Evolutionary conservation across 2,797 vertebrate species (phyloP), one percentile per base, ranked within the genome.

Genomic region (Danio kyathit): DNA sequence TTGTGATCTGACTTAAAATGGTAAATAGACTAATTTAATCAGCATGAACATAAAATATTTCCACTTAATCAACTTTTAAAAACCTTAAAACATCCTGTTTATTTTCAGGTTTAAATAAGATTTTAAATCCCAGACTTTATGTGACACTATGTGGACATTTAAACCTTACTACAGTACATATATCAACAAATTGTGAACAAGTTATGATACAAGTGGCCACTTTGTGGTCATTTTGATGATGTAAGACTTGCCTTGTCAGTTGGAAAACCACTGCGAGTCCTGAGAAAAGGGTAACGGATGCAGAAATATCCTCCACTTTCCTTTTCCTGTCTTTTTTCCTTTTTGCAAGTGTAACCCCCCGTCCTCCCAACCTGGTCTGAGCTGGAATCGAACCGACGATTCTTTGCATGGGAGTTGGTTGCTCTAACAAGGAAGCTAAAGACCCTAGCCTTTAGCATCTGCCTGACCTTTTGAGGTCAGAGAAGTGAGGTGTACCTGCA

Each of bases 201-300:
- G 59, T 65, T 71, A 61, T 12, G 17, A 59, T 40, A n/a, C 1
- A 52, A 59, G 19, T 41, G 43, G 60, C 64, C 48, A 40, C 29
- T 78, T 74, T 66, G 19, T 41, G 43, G 60, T 64, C 48, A 40
- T 29, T 78, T 74, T 66, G 67, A 57, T 60, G 40, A 63, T 81
- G 13, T 60, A 51, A 66, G 77, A 82, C 74, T 61, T 81, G 74
- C 69, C 74, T 41, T 8, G 52, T 76, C 79, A 80, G 82, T 74
- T 43, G 63, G 59, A 49, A 84, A 56, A 70, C n/a, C 54, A 49
- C 59, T 79, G 64, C 38, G 73, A 54, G 69, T 80, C 84, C 59
- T 8, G 82, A 82, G 61, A 81, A 72, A 75, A 61, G 46, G 38
- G 61, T 41, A 74, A 83, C 4, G n/a, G 21, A 72, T 64, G 52